Evolutionary conservation across 2,113 vertebrate species (phyloP), one percentile per base, ranked within the genome.

Genomic region (Pungitius pungitius): DNA sequence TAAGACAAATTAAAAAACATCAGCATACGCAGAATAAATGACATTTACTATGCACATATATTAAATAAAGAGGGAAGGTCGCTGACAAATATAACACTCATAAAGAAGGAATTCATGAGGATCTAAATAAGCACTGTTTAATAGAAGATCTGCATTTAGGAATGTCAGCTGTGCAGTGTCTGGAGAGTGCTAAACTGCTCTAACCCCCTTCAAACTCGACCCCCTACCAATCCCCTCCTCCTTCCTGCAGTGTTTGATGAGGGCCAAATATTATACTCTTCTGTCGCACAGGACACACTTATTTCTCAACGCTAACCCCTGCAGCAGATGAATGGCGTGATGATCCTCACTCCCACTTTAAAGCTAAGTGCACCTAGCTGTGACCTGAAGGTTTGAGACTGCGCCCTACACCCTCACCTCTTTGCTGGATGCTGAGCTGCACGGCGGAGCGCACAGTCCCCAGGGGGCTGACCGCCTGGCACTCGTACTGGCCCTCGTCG

Each of bases 401-500:
- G 26, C 37, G 9, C 33, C 65, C 39, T 18, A 10, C 26, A 42
- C 18, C 35, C 88, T 78, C 92, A 98, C 98, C 96, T 96, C 96
- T 94, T 63, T 96, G 96, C 78, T 97, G 96, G 39, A 99, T 94
- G 0, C 86, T 94, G 77, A 99, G 91, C 72, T 97, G 96, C 1
- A 95, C 95, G 0, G 94, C 71, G 0, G 92, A 81, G 57, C 84
- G 91, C 45, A 95, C 95, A 0, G 96, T 96, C 35, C 98, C 97
- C 0, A 99, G 95, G 9, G 96, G 94, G 88, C 95, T 99, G 82
- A 98, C 94, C 0, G 97, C 97, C 88, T 99, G 97, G 85, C 98
- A 99, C 89, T 99, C 97, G 0, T 99, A 99, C 87, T 98, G 96
- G 51, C 97, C 97, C 88, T 98, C 97, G 59, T 99, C 98, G 1